These are phyloP conservation scores for Cydia strobilella DNA, from an alignment of 1,140 invertebrate genomes.

Conservation along the genomic window DNA sequence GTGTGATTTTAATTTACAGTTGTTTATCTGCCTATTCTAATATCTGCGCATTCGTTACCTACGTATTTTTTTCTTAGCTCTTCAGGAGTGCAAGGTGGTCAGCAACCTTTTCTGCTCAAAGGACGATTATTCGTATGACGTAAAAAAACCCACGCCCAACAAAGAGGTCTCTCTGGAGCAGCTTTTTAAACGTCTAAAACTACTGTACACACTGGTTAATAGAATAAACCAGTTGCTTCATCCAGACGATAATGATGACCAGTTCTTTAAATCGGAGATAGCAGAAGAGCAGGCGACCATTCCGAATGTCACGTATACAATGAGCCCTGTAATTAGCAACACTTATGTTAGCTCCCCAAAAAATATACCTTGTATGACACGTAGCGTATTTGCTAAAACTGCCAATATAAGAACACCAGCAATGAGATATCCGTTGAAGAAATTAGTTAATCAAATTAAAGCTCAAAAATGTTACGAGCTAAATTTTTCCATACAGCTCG, in stretches of 20 bases:
- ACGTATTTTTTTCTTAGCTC: slow-evolving; percentile 56
- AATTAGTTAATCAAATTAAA: slow-evolving; percentile 59
- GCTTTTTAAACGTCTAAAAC: slow-evolving; percentile 68
- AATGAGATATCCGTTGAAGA: slow-evolving; percentile 54
- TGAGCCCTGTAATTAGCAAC: slow-evolving; percentile 48
- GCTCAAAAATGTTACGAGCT: slow-evolving; percentile 52
- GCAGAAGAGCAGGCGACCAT: slow-evolving; percentile 44
- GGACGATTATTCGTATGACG: slow-evolving; percentile 54
- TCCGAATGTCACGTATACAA: slow-evolving; percentile 56
- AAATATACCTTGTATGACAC: slow-evolving; percentile 48
- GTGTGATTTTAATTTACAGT: slow-evolving; percentile 26
- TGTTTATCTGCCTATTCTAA: background rate
- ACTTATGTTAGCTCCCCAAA: slow-evolving; percentile 56
- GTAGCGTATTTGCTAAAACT: slow-evolving; percentile 63
- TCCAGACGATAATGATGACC: slow-evolving; percentile 61
- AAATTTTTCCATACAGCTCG: slow-evolving; percentile 66
- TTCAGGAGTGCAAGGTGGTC: slow-evolving; percentile 73
- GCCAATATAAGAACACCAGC: slow-evolving; percentile 51
- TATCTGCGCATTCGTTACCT: background rate
- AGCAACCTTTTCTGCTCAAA: slow-evolving; percentile 55
- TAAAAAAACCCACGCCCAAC: slow-evolving; percentile 44
- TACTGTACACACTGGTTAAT: slow-evolving; percentile 67
- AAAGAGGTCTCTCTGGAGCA: slow-evolving; percentile 52
- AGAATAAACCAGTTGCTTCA: slow-evolving; percentile 58
- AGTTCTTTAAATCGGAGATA: slow-evolving; percentile 47